phyloP scores from a whole-genome alignment of 2,888 invertebrate genomes.

The Caenorhabditis panamensis region DNA sequence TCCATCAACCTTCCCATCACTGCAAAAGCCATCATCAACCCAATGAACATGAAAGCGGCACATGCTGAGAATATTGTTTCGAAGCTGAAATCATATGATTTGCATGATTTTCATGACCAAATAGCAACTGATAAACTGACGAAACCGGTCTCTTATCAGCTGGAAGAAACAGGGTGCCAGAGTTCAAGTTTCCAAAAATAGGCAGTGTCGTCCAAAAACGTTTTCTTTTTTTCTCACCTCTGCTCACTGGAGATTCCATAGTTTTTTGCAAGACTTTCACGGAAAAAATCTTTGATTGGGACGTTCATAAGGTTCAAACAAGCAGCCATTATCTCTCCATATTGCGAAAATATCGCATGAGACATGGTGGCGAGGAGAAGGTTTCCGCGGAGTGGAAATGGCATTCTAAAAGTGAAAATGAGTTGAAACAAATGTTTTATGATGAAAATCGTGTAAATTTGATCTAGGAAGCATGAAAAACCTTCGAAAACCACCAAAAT shows the following conservation, averaged over 20 bases:
- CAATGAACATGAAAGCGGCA: conserved; percentile 73
- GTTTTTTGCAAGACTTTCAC: conserved; percentile 61
- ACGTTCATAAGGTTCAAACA: conserved; percentile 74
- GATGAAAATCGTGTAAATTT: too few species aligned
- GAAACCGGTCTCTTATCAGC: too few species aligned
- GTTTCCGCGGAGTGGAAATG: conserved; percentile 45
- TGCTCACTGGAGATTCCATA: conserved; percentile 60
- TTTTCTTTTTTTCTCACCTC: conserved; percentile 23
- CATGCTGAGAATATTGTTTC: conserved; percentile 73
- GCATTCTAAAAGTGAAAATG: conserved; percentile 18
- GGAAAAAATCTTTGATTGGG: conserved; percentile 71
- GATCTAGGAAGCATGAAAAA: too few species aligned
- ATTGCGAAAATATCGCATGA: conserved; percentile 74
- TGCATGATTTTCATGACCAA: not conserved
- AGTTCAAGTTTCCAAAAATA: not conserved
- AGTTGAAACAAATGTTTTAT: too few species aligned
- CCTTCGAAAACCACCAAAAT: too few species aligned
- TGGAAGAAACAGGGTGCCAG: too few species aligned
- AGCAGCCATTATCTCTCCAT: conserved; percentile 75
- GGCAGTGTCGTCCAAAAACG: not conserved
- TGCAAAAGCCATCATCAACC: conserved; percentile 71
- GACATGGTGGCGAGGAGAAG: conserved; percentile 66
- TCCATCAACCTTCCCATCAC: conserved; percentile 76
- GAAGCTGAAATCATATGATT: conserved; percentile 62
- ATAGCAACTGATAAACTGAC: too few species aligned